These are phyloP conservation scores for Stegophylla sp. DNA, from an alignment of 2,888 invertebrate genomes.

Conservation along the genomic window DNA sequence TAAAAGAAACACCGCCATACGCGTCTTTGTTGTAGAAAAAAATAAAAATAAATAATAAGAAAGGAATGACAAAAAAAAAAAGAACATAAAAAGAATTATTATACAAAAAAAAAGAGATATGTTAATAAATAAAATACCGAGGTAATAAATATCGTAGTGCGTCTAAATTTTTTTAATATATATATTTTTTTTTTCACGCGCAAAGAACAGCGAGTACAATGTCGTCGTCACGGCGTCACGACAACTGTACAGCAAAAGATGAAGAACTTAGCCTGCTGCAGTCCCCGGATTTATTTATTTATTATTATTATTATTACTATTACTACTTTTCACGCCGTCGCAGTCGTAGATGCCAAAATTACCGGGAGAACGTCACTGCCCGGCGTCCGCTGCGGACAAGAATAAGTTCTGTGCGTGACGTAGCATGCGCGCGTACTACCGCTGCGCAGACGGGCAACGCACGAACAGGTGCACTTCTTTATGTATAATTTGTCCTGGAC, in stretches of 20 bases:
- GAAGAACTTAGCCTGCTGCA: not conserved
- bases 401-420: constrained; percentile 52
- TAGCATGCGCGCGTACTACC: constrained; percentile 14
- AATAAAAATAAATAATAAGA: not conserved
- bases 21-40: not conserved
- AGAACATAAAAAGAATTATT: not conserved
- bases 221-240: too few relatives aligned
- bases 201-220: too few relatives aligned
- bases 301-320: not conserved
- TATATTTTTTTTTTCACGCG: too few relatives aligned
- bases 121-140: too few relatives aligned
- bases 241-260: not conserved
- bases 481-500: too few relatives aligned
- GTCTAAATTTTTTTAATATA: too few relatives aligned
- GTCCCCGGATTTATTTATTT: not conserved
- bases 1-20: constrained; percentile 18
- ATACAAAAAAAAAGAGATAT: too few relatives aligned
- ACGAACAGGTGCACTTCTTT: too few relatives aligned
- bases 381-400: constrained; percentile 30
- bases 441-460: too few relatives aligned
- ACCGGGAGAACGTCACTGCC: constrained; percentile 48
- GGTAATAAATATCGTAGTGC: too few relatives aligned
- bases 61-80: not conserved
- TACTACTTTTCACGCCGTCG: not conserved
- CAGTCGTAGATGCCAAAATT: constrained; percentile 47